Base-by-base conservation (phyloP, 64 coral and sea anemone species). In the Hydrozoanthus tunicans region DNA sequence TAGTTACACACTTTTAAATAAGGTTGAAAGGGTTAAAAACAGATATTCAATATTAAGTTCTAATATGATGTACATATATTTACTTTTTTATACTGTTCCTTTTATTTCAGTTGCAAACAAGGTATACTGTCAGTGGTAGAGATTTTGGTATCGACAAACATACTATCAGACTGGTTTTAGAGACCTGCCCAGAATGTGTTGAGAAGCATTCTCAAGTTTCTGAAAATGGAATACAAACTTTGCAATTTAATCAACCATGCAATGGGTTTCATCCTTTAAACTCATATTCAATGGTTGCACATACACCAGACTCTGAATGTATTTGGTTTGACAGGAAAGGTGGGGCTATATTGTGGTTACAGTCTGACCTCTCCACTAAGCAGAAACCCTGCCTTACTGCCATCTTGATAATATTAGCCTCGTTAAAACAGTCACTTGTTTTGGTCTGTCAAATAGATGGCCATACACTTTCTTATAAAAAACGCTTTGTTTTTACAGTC, bases 301-400 rank as follows among this genome's bases (percentile, higher is more conserved):
- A 93, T 54, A 78, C 90, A 59, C 97, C 97, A 23, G 94, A 96
- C 80, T 80, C n/a, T 17, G 79, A 90, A 51, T 99, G 97, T 56
- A 91, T 99, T 58, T 99, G 97, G 97, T 99, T 95, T 96, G 97
- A 96, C 53, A 93, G 90, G 89, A 92, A 79, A 70, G 77, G 69
- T 68, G 9, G 13, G 59, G 43, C 58, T 59, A 4, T 59, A 4
- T 51, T 68, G 17, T 12, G 32, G 32, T 43, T 43, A 43, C 32
- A 43, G 32, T 43, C 32, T 43, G 32, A 43, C 32, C 32, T 43
- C 32, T 43, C 32, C 32, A 43, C 32, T 43, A 43, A 43, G 32
- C 32, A 43, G 32, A 2, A 43, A 43, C 32, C 32, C 32, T 43
- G 32, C 32, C 32, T 43, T 43, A 43, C 0, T 43, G 32, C 32